Evolutionary conservation across 2,797 vertebrate genomes (phyloP).

Genomic region (Sorex maritimensis): DNA sequence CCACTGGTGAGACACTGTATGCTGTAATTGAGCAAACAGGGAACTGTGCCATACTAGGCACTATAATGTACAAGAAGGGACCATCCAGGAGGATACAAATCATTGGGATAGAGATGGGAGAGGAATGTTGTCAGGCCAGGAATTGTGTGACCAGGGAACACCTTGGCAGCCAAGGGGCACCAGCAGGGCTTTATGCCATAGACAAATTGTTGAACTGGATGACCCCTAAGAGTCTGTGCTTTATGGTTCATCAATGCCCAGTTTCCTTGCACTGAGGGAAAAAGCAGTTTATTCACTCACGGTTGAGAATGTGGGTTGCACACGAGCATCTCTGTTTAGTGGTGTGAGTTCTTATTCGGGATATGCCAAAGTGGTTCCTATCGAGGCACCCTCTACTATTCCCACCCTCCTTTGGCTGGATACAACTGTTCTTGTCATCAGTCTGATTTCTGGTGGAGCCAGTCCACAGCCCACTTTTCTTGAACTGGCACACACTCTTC

Average conservation of each 20-base stretch:
- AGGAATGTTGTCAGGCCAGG: not conserved
- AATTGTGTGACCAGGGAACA: not conserved
- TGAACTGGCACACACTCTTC: not conserved
- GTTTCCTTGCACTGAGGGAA: not conserved
- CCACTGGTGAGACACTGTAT: no score
- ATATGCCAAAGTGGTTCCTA: not conserved
- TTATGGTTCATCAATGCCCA: rapidly evolving
- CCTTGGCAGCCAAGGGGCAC: no score
- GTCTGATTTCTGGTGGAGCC: conserved; percentile 6
- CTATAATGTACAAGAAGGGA: not conserved
- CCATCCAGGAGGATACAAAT: no score
- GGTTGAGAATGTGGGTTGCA: not conserved
- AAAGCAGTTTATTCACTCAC: not conserved
- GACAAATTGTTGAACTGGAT: not conserved
- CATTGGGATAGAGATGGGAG: not conserved
- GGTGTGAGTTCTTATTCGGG: not conserved
- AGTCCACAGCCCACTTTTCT: not conserved
- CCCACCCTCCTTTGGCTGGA: not conserved
- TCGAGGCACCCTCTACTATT: not conserved
- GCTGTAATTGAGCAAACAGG: not conserved
- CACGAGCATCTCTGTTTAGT: not conserved
- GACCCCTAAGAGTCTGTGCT: not conserved
- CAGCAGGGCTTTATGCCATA: no score
- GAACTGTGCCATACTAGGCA: not conserved
- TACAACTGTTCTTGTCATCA: no score